Evolutionary conservation across 1,140 invertebrate species (phyloP), one percentile per base, ranked within the genome.

Genomic region (Lepidurus apus): DNA sequence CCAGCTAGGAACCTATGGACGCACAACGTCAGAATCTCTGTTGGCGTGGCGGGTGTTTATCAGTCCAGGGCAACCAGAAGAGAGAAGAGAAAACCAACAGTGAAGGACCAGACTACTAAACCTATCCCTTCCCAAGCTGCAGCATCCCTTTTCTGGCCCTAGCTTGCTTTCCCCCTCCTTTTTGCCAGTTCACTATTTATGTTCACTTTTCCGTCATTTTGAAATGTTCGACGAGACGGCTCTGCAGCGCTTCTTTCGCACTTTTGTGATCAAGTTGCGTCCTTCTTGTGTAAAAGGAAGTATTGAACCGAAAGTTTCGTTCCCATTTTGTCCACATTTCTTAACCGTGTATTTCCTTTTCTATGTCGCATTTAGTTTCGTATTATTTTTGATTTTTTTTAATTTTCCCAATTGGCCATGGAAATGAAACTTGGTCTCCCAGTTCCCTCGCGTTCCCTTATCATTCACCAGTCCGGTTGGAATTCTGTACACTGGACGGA

Each of bases 31-130:
- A 81, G 47, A 81, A 81, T 65, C 78, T 80, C 34, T 9, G 75
- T 78, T 13, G 80, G 80, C 10, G 81, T 80, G 45, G 78, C 80
- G 42, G 80, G 80, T 75, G 80, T 81, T 77, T 78, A 78, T 13
- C 80, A 80, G 24, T 80, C 76, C 77, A 80, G 80, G 74, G 80
- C 81, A 11, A 79, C 80, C 47, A 79, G 81, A 73, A 81, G 80
- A 17, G 77, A 80, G 47, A 81, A 81, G 80, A 80, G 80, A n/a
- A 81, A 81, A 76, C 80, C 81, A 43, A 81, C 80, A 47, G 81
- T 81, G 11, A 77, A 81, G 13, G 79, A 80, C 34, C 80, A 80
- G 74, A 65, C 80, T 5, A 74, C 79, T 34, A 34, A 34, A 34
- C 34, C 34, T 45, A 78, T 81, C 43, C 81, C 81, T n/a, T 78